Percentiles rank a stretch among this genome's conserved stretches.
phyloP scores from a whole-genome alignment of 2,113 vertebrate species.

The Centropristis striata region DNA sequence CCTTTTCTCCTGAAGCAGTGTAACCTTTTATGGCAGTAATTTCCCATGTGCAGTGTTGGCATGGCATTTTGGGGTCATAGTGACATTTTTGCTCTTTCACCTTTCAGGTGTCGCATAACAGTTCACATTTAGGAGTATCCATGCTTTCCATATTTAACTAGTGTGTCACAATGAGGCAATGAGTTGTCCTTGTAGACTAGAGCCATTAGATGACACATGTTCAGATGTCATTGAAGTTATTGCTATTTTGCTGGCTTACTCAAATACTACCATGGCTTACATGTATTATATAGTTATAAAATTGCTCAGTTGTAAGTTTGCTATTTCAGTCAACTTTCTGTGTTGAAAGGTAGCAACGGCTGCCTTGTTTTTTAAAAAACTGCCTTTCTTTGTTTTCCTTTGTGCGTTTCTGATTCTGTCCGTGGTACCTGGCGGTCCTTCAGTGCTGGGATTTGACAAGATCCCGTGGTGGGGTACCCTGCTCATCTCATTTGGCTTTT shows the following conservation, averaged over 20 bases:
- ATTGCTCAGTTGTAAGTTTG: not conserved
- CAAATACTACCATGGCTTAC: not conserved
- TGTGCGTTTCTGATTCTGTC: constrained; percentile 61
- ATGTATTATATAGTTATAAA: not conserved
- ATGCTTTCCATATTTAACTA: constrained; percentile 43
- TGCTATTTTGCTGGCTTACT: not conserved
- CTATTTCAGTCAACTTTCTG: constrained; percentile 1
- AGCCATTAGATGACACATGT: not conserved
- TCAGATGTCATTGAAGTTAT: not conserved
- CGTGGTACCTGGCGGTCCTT: constrained; percentile 70
- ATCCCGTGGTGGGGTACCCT: constrained; percentile 93
- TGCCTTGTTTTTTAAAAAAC: constrained; percentile 76
- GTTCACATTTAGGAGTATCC: constrained; percentile 33
- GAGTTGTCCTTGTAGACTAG: not conserved
- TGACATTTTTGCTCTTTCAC: constrained; percentile 43
- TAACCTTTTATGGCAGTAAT: constrained; percentile 51
- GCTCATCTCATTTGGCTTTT: constrained; percentile 91
- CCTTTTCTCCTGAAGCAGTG: not conserved
- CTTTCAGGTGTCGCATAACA: constrained; percentile 57
- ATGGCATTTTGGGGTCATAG: constrained; percentile 26
- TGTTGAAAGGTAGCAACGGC: constrained; percentile 66
- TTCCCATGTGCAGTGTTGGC: constrained; percentile 29
- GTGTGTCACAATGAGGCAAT: constrained; percentile 7
- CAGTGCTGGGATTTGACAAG: constrained; percentile 96
- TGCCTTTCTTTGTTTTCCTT: constrained; percentile 57